Percentiles rank a stretch among this genome's conserved stretches.
These are phyloP conservation scores for Coelopa pilipes DNA, from an alignment of 2,888 invertebrate genomes.

Conservation along the genomic window DNA sequence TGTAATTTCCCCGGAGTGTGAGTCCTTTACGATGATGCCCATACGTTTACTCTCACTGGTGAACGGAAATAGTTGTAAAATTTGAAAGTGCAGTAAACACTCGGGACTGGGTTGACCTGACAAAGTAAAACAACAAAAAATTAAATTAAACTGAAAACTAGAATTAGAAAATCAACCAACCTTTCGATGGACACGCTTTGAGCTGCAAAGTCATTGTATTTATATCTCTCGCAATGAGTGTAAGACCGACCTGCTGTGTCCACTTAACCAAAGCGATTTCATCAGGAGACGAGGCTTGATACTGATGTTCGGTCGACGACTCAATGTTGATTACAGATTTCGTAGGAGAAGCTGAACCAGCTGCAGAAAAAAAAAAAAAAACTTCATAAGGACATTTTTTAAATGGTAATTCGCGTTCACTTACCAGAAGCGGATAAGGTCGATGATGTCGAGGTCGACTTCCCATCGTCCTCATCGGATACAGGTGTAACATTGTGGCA, in stretches of 20 bases:
- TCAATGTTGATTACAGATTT: conserved; percentile 65
- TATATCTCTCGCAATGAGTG: conserved; percentile 71
- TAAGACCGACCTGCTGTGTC: conserved; percentile 81
- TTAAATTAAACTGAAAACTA: not conserved
- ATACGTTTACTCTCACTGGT: conserved; percentile 91
- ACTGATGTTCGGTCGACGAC: conserved; percentile 61
- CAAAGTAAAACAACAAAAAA: not conserved
- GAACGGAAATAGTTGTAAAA: conserved; percentile 87
- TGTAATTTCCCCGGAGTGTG: conserved; percentile 83
- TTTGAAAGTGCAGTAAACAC: conserved; percentile 74
- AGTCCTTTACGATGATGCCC: conserved; percentile 90
- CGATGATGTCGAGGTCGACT: conserved; percentile 59
- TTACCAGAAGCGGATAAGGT: conserved; percentile 54
- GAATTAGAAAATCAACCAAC: not conserved
- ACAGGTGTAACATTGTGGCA: conserved; percentile 99
- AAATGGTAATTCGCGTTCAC: conserved; percentile 9
- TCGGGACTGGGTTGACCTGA: conserved; percentile 54
- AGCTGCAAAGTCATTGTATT: conserved; percentile 69
- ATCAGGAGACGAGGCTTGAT: conserved; percentile 90
- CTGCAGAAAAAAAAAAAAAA: conserved; percentile 32
- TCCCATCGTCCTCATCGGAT: conserved; percentile 74
- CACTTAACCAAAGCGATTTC: conserved; percentile 95
- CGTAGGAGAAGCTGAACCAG: conserved; percentile 63
- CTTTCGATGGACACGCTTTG: conserved; percentile 45
- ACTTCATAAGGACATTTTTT: not conserved